Base-by-base conservation (phyloP, 2,888 invertebrate species). In the Phlogophora meticulosa region DNA sequence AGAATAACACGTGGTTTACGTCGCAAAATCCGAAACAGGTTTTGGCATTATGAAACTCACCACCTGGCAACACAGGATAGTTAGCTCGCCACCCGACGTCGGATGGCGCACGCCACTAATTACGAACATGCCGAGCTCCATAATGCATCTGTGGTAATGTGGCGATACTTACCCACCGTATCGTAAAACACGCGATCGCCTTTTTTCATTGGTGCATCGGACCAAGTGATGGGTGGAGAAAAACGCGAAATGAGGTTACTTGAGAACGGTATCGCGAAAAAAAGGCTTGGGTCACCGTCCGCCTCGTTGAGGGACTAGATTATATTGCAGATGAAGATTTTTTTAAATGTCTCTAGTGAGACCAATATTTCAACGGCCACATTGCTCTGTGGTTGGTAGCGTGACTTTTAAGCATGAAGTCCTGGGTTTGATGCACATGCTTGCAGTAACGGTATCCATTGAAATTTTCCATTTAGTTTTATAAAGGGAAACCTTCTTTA, bases 121-220 rank as follows among this genome's bases (percentile, higher is more conserved):
- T 85, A 80, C 82, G 65, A 82, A 76, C 84, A 68, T 79, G 57
- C 58, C 72, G 65, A 80, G 81, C 84, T 85, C 86, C 85, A 88
- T 90, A 91, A 88, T 87, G 90, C 85, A 91, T 88, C 85, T 85
- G 84, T 82, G 78, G 88, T 89, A 91, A 88, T 88, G 86, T 83
- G 78, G 82, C 85, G 82, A 90, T 89, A 85, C 85, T 80, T 81
- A 53, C 64, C 52, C 76, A 72, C 58, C 59, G 80, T 85, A 82
- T 85, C 88, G 88, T 90, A 86, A 88, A 85, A 84, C 92, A 91
- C 91, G 92, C 92, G 86, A 92, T 84, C 70, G 70, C 69, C 81
- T 88, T 93, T 93, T 93, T 89, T 88, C 86, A 87, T 82, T 83
- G 87, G 87, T 84, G 91, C 93, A 92, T 64, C 89, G 82, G 89